Evolutionary conservation across 35 echinoderm and acorn worm species (phyloP), one percentile per base, ranked within the genome.

Genomic region (Apostichopus japonicus): DNA sequence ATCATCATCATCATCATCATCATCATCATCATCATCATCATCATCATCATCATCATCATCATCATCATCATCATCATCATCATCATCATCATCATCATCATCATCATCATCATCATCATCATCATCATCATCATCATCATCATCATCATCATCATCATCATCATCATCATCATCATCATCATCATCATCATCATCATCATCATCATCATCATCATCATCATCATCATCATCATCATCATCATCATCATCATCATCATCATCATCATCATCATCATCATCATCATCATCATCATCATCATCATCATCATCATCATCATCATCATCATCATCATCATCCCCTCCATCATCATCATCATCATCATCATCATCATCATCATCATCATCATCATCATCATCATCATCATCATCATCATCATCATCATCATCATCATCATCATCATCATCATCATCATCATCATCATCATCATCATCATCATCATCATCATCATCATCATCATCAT

Each of bases 401-500:
- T 84, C 17, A 10, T 84, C 81, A 57, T 84, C 5, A 33, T 84
- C 7, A 84, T 84, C 55, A 33, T 0, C 81, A 84, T 84, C 53
- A 84, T 8, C 81, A 84, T 84, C 81, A 84, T 8, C 53, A 84
- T 56, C 1, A 24, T 0, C 6, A 59, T 59, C 5, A 59, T 59
- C 57, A 59, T 4, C 57, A 59, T 59, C 57, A 59, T 4, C 1
- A 59, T 4, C 57, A 59, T 4, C 2, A 59, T 5, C 57, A 59
- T 5, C 57, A 59, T 5, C 7, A 59, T 4, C 57, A 78, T 78
- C 76, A 4, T 7, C 0, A 24, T 5, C 57, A 59, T 59, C 57
- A 59, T 0, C 5, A 88, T 88, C 0, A 88, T 63, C 86, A 88
- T 70, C 86, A 88, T 65, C 86, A 88, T 63, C 86, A 88, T 70